Evolutionary conservation across 2,888 invertebrate genomes (phyloP).

Genomic region (Cephus pulcher): DNA sequence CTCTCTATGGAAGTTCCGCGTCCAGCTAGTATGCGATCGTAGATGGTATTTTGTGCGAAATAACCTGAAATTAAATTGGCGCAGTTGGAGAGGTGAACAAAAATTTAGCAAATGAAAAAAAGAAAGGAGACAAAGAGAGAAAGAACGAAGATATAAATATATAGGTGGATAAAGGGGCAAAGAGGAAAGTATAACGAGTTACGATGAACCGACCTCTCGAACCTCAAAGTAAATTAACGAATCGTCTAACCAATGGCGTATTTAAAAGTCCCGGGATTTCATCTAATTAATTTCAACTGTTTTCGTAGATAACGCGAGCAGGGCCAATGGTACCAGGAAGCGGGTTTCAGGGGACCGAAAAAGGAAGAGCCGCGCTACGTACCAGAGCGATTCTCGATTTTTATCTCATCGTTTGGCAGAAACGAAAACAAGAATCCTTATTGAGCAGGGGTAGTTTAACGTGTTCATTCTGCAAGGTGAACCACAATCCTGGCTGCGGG

Average conservation of each 20-base stretch:
- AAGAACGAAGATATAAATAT: neutral
- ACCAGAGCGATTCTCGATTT: neutral
- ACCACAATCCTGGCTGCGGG: slow-evolving; percentile 39
- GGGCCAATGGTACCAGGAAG: neutral
- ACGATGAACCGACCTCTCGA: neutral
- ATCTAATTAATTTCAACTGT: neutral
- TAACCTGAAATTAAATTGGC: too few relatives aligned
- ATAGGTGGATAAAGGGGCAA: neutral
- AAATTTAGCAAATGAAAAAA: too few relatives aligned
- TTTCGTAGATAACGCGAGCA: neutral
- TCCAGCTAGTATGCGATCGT: too few relatives aligned
- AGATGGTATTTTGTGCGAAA: too few relatives aligned
- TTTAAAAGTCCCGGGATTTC: neutral
- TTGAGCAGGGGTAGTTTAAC: neutral
- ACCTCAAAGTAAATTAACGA: neutral
- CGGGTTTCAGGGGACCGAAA: neutral
- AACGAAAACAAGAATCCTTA: neutral
- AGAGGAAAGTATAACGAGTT: neutral
- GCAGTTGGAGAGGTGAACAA: too few relatives aligned
- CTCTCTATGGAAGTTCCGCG: too few relatives aligned
- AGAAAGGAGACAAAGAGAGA: neutral
- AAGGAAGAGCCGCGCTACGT: neutral
- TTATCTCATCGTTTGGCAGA: neutral
- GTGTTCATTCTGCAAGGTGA: neutral
- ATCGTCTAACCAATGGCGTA: neutral